Evolutionary conservation across 2,888 invertebrate genomes (phyloP).

Genomic region (Mythimna impura): DNA sequence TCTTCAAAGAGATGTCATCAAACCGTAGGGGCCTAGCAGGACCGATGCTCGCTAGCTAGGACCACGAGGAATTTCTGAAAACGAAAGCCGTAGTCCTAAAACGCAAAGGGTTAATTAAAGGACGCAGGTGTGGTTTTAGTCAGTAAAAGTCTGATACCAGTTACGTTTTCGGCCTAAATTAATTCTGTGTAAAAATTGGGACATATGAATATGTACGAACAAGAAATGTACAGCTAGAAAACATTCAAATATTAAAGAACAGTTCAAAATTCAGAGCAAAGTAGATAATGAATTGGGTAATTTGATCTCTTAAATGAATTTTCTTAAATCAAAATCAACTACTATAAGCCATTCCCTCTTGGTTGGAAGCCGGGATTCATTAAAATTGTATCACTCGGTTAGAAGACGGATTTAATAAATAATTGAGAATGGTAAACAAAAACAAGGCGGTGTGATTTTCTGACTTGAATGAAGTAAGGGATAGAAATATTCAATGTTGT

Average conservation of each 20-base stretch:
- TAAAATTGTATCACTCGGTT: slow-evolving; percentile 41
- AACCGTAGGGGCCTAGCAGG: too few relatives aligned
- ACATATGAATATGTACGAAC: too few relatives aligned
- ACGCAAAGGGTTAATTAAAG: too few relatives aligned
- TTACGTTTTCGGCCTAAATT: too few relatives aligned
- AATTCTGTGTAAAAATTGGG: too few relatives aligned
- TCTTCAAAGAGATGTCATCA: too few relatives aligned
- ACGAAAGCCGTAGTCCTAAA: too few relatives aligned
- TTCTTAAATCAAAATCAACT: slow-evolving; percentile 26
- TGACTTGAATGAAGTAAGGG: background rate
- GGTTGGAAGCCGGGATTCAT: slow-evolving; percentile 28
- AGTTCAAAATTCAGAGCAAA: background rate
- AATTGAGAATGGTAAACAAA: slow-evolving; percentile 20
- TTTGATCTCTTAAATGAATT: slow-evolving; percentile 28
- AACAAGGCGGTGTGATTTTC: slow-evolving; percentile 11
- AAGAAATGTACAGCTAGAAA: background rate
- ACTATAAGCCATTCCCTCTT: background rate
- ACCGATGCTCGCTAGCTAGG: too few relatives aligned
- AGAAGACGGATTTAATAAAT: slow-evolving; percentile 22
- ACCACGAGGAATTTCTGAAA: too few relatives aligned
- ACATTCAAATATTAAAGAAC: background rate
- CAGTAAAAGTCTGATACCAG: too few relatives aligned
- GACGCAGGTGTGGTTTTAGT: too few relatives aligned
- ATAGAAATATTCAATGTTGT: background rate
- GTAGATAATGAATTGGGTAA: slow-evolving; percentile 24